These are phyloP conservation scores for Neocrepidodera transversa DNA, from an alignment of 2,888 invertebrate genomes.

Conservation along the genomic window DNA sequence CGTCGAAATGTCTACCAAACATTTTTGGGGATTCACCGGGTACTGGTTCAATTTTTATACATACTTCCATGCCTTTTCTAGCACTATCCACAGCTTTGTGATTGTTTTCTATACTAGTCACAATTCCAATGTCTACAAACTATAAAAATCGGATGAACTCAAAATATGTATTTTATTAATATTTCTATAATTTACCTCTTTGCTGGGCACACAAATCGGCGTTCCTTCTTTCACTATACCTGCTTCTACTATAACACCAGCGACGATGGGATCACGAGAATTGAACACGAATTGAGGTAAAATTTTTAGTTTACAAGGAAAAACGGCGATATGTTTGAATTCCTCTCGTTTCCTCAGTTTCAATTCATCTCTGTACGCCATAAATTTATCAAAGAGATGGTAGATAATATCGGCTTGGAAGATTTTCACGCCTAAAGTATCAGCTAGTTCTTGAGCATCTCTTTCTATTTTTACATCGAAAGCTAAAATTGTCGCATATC, in stretches of 20 bases:
- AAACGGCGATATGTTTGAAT: constrained; percentile 96
- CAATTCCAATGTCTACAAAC: constrained; percentile 93
- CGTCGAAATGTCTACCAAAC: constrained; percentile 98
- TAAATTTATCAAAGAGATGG: constrained; percentile 98
- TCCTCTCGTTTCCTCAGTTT: constrained; percentile 92
- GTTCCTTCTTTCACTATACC: constrained; percentile 96
- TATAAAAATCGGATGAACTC: constrained; percentile 62
- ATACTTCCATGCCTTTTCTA: constrained; percentile 93
- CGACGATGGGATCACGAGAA: constrained; percentile 96
- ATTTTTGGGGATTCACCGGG: constrained; percentile 99
- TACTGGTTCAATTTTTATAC: constrained; percentile 95
- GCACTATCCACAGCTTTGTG: constrained; percentile 96
- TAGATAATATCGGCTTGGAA: constrained; percentile 99
- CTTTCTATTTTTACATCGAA: constrained; percentile 99
- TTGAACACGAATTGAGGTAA: constrained; percentile 95
- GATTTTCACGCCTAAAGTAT: constrained; percentile 90
- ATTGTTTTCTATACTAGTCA: constrained; percentile 94
- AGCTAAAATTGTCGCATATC: constrained; percentile 96
- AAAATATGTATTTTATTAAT: too few species aligned
- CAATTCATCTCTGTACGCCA: constrained; percentile 88
- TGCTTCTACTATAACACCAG: constrained; percentile 94
- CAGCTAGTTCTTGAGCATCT: constrained; percentile 98
- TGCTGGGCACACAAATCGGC: constrained; percentile 95
- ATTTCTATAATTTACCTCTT: constrained; percentile 74
- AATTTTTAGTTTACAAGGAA: constrained; percentile 92